Evolutionary conservation across 2,113 vertebrate genomes (phyloP).

Genomic region (Galeopterus variegatus): DNA sequence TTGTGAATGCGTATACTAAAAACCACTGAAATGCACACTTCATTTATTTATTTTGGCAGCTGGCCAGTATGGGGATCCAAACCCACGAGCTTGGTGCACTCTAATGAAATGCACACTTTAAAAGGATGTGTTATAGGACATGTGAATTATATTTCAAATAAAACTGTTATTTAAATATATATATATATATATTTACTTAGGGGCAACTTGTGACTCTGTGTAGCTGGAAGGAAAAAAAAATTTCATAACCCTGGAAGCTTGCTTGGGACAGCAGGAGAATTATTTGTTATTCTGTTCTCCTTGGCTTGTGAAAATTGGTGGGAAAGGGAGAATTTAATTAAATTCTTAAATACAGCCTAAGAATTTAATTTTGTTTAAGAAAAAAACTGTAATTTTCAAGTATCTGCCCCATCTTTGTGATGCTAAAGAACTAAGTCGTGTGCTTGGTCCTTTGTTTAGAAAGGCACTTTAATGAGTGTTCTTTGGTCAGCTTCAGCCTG

Average conservation of each 20-base stretch:
- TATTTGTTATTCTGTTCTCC: conserved; percentile 11
- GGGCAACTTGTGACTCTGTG: background rate
- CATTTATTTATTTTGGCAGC: too few relatives aligned
- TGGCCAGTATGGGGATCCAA: too few relatives aligned
- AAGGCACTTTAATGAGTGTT: background rate
- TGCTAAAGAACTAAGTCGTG: background rate
- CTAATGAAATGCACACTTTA: background rate
- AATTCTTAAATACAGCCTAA: too few relatives aligned
- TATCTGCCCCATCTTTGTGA: background rate
- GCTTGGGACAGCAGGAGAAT: background rate
- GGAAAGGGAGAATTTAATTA: background rate
- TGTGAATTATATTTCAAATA: conserved; percentile 10
- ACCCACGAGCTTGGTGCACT: too few relatives aligned
- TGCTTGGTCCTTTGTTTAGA: background rate
- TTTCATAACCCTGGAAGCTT: background rate
- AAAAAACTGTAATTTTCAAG: background rate
- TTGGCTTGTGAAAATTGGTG: background rate
- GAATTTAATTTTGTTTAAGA: conserved; percentile 27
- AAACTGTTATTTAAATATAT: background rate
- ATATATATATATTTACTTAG: background rate
- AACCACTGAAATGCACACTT: background rate
- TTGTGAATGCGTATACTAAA: background rate
- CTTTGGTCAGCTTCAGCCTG: background rate
- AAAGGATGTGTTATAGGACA: background rate
- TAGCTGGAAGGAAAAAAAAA: background rate